These are phyloP conservation scores for Bombyx mandarina DNA, from an alignment of 1,140 invertebrate species.

Conservation along the genomic window DNA sequence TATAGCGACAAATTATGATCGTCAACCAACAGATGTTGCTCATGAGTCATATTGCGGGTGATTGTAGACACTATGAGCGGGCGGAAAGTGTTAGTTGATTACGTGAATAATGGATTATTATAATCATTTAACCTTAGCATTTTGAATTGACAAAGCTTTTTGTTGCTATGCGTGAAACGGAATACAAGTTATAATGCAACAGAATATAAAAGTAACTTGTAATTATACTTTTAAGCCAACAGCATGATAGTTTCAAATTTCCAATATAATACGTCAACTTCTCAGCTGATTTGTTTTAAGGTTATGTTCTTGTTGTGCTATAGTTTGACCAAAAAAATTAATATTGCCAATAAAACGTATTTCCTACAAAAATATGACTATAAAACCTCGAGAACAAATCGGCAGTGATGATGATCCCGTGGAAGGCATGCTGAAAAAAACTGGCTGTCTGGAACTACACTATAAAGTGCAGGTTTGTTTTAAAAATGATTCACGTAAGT, in stretches of 20 bases:
- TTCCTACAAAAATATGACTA: constrained; percentile 35
- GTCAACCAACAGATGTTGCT: no score
- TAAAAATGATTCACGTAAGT: not conserved
- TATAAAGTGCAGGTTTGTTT: constrained; percentile 83
- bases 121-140: no score
- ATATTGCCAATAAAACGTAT: not conserved
- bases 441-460: constrained; percentile 90
- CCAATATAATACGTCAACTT: constrained; percentile 1
- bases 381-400: constrained; percentile 41
- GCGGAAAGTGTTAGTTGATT: no score
- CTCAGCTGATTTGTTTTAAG: constrained; percentile 6
- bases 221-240: not conserved
- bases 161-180: not conserved
- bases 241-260: not conserved
- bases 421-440: constrained; percentile 86
- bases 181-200: not conserved
- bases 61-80: no score
- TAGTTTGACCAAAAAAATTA: not conserved
- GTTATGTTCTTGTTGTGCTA: constrained; percentile 4
- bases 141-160: not conserved
- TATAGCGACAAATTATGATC: no score
- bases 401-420: constrained; percentile 78
- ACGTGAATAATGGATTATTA: no score
- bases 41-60: not conserved
- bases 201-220: constrained; percentile 2